Conservation (phyloP, 1,140 invertebrate genomes). For the Drosophila simulans region DNA sequence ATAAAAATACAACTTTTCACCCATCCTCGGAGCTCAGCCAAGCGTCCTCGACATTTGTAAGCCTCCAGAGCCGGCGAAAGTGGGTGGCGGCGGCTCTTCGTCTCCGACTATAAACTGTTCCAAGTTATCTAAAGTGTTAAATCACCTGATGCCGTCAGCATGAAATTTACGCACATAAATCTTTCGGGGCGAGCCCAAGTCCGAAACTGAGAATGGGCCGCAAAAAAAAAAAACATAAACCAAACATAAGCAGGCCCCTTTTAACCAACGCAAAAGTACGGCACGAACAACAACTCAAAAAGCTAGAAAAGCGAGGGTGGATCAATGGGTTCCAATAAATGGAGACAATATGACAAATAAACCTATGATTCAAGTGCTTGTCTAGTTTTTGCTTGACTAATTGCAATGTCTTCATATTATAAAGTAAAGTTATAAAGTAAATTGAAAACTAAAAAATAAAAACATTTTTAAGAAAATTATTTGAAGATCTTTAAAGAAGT, state of each 20-base stretch:
- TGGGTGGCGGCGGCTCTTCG: not conserved
- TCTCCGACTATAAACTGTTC: slow-evolving; percentile 73
- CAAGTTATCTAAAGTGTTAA: slow-evolving; percentile 84
- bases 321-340: not conserved
- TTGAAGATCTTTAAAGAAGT: too few relatives aligned
- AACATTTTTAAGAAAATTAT: too few relatives aligned
- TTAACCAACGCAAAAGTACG: slow-evolving; percentile 19
- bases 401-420: too few relatives aligned
- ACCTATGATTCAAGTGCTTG: not conserved
- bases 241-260: slow-evolving; percentile 71
- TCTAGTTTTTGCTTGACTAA: too few relatives aligned
- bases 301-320: slow-evolving; percentile 48
- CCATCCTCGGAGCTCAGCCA: not conserved
- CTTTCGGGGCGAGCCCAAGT: slow-evolving; percentile 63
- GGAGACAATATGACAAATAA: not conserved
- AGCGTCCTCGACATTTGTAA: slow-evolving; percentile 2
- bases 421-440: too few relatives aligned
- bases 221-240: slow-evolving; percentile 74
- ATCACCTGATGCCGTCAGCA: slow-evolving; percentile 84
- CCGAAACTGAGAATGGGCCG: slow-evolving; percentile 58
- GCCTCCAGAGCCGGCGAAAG: not conserved
- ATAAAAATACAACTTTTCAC: slow-evolving; percentile 78
- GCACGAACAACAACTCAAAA: slow-evolving; percentile 38
- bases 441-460: too few relatives aligned
- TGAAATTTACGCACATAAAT: slow-evolving; percentile 83